These are phyloP conservation scores for Limonius californicus DNA, from an alignment of 1,140 invertebrate species.

Conservation along the genomic window DNA sequence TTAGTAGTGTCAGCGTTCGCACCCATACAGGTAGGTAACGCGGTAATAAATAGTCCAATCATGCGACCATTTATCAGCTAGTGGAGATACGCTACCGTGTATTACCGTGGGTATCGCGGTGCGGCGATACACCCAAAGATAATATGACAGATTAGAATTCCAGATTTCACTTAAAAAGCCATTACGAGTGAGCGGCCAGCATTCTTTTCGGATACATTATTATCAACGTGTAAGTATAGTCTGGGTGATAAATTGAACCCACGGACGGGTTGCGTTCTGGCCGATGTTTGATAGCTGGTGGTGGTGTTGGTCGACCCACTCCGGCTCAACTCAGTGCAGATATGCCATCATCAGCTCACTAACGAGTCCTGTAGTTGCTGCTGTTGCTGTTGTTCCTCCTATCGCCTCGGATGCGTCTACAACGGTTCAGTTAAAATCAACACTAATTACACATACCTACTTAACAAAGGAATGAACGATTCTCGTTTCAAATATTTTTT, in stretches of 20 bases:
- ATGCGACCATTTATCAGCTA: constrained; percentile 25
- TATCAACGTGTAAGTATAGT: constrained; percentile 18
- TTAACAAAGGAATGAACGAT: neutral
- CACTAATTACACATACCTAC: neutral
- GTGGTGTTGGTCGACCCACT: constrained; percentile 1
- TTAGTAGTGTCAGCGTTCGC: constrained; percentile 22
- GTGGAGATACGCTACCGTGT: constrained; percentile 8
- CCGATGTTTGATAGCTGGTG: neutral
- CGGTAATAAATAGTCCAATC: constrained; percentile 23
- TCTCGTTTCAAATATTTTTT: neutral
- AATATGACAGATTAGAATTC: constrained; percentile 37
- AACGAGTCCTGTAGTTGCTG: neutral
- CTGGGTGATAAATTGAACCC: constrained; percentile 17
- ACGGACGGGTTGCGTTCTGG: constrained; percentile 5
- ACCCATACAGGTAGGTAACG: constrained; percentile 21
- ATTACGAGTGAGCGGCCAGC: constrained; percentile 27
- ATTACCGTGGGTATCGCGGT: neutral
- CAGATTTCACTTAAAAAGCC: constrained; percentile 37
- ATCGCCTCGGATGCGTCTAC: neutral
- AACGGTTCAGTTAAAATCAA: neutral
- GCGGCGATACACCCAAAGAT: constrained; percentile 28
- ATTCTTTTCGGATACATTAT: constrained; percentile 25
- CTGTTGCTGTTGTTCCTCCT: neutral
- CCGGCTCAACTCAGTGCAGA: neutral
- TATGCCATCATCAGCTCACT: constrained; percentile 7